Evolutionary conservation across 2,797 vertebrate genomes (phyloP).

Genomic region (Paramormyrops hopkinsi): DNA sequence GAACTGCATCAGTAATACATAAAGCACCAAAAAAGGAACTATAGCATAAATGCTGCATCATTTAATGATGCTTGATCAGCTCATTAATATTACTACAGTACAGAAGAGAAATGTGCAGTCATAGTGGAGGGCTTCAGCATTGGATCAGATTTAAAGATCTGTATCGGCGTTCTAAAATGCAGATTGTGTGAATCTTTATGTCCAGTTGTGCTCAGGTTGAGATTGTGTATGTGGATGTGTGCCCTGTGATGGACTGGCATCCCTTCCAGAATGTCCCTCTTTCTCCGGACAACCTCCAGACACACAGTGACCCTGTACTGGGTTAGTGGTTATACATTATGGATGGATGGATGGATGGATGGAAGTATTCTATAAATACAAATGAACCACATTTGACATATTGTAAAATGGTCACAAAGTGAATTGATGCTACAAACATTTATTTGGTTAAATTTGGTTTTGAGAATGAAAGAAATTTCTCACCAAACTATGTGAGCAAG

Average conservation of each 20-base stretch:
- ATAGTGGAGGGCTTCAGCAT: background rate
- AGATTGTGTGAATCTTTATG: background rate
- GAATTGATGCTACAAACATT: background rate
- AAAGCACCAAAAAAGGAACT: background rate
- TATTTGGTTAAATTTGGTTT: background rate
- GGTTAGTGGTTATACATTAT: background rate
- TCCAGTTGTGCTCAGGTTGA: background rate
- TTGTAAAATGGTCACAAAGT: background rate
- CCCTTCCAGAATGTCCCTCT: background rate
- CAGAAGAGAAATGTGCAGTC: background rate
- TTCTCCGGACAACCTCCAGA: background rate
- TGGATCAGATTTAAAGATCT: background rate
- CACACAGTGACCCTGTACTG: background rate
- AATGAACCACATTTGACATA: background rate
- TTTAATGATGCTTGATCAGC: background rate
- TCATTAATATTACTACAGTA: background rate
- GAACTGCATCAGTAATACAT: background rate
- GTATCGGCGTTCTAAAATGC: background rate
- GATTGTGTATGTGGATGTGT: background rate
- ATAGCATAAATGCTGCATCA: background rate
- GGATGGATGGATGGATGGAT: background rate
- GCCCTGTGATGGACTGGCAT: background rate
- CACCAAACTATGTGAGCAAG: background rate
- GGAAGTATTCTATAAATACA: background rate
- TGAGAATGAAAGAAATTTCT: background rate